Evolutionary conservation across 2,797 vertebrate genomes (phyloP).

Genomic region (Acanthurus leucopareius): DNA sequence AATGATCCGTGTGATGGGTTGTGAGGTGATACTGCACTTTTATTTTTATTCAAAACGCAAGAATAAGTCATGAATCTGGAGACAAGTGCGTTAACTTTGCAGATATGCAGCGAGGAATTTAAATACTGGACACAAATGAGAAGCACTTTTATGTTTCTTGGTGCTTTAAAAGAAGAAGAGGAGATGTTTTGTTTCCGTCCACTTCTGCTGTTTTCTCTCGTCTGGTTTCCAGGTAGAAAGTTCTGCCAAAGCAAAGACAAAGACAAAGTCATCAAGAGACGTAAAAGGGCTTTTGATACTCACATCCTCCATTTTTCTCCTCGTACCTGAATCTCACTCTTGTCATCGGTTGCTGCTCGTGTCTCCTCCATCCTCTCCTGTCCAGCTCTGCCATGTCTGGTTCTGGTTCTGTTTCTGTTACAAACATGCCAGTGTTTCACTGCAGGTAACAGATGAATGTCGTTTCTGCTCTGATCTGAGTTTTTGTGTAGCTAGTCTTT

Average conservation of each 20-base stretch:
- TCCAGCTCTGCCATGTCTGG: constrained; percentile 23
- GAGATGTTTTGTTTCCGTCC: not conserved
- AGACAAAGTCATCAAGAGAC: no score
- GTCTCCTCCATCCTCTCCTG: constrained; percentile 22
- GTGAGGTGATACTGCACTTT: not conserved
- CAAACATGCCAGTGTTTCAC: constrained; percentile 27
- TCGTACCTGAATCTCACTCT: no score
- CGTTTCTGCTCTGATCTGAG: constrained; percentile 15
- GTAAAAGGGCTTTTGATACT: no score
- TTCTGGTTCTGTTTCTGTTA: constrained; percentile 31
- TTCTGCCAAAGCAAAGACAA: no score
- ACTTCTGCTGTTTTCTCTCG: no score
- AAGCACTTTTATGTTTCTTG: not conserved
- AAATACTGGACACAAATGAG: not conserved
- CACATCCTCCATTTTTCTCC: no score
- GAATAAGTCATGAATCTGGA: constrained; percentile 22
- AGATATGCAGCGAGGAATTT: constrained; percentile 15
- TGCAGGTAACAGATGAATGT: constrained; percentile 41
- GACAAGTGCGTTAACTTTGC: constrained; percentile 21
- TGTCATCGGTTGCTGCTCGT: not conserved
- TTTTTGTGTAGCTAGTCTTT: constrained; percentile 43
- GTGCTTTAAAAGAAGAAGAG: not conserved
- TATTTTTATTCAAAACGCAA: not conserved
- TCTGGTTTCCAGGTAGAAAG: no score
- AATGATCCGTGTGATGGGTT: constrained; percentile 3